A percentile compares a stretch with the other conserved stretches of the same genome.
These are phyloP conservation scores for Trachymyrmex septentrionalis DNA, from an alignment of 1,140 invertebrate species.

Conservation along the genomic window DNA sequence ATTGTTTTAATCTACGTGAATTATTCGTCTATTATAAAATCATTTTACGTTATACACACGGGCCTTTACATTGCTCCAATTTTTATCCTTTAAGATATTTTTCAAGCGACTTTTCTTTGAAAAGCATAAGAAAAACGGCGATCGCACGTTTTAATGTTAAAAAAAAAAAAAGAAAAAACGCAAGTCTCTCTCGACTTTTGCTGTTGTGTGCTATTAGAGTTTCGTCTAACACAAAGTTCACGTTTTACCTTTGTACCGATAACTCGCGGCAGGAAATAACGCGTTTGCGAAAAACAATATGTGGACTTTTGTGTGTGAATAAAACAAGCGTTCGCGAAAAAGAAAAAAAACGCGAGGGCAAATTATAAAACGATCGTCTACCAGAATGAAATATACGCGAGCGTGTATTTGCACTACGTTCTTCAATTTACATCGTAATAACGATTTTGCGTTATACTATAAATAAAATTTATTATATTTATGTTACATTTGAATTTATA, in stretches of 20 bases:
- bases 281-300: conserved; percentile 31
- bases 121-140: not conserved
- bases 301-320: conserved; percentile 15
- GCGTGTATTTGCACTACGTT: not conserved
- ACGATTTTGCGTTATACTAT: not conserved
- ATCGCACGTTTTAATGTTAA: conserved; percentile 6
- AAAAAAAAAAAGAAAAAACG: not conserved
- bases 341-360: not conserved
- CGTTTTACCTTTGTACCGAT: conserved; percentile 27
- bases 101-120: not conserved
- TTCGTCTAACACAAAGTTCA: conserved; percentile 12
- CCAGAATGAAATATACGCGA: not conserved
- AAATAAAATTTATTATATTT: not conserved
- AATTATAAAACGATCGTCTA: not conserved
- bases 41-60: not conserved
- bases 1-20: conserved; percentile 17
- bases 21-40: not conserved
- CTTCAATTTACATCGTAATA: not conserved
- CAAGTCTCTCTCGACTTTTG: not conserved
- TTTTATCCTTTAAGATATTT: conserved; percentile 10
- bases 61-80: not conserved
- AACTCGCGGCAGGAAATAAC: conserved; percentile 12
- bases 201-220: not conserved
- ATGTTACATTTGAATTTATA: not conserved
- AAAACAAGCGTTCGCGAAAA: not conserved